These are phyloP conservation scores for Progne subis DNA, from an alignment of 2,113 vertebrate genomes.

Conservation along the genomic window DNA sequence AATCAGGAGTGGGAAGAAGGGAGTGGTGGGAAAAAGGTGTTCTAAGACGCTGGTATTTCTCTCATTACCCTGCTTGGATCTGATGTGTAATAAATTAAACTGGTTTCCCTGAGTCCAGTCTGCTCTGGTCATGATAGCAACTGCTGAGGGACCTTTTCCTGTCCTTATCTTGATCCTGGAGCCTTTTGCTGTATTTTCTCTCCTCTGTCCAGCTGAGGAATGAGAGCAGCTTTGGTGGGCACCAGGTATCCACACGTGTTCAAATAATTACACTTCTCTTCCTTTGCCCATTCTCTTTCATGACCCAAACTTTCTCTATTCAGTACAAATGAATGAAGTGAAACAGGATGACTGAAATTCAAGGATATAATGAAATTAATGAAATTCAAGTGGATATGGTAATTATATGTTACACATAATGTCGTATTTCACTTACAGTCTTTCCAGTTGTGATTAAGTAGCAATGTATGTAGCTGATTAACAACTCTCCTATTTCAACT, in stretches of 20 bases:
- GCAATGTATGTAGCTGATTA: background rate
- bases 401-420: background rate
- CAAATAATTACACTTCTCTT: background rate
- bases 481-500: background rate
- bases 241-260: accelerated
- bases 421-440: background rate
- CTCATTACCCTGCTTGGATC: background rate
- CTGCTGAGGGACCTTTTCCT: background rate
- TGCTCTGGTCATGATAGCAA: background rate
- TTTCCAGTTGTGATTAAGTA: background rate
- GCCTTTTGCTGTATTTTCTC: background rate
- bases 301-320: background rate
- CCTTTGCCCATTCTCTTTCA: background rate
- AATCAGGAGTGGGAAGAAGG: background rate
- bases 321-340: background rate
- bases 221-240: background rate
- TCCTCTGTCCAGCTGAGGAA: background rate
- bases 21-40: background rate
- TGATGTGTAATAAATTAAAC: background rate
- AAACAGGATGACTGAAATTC: background rate
- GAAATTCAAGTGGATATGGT: background rate
- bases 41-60: background rate
- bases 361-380: background rate
- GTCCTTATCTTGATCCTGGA: accelerated
- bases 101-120: accelerated